Evolutionary conservation across 2,888 invertebrate genomes (phyloP), one percentile per base, ranked within the genome.

Genomic region (Temnothorax rugatulus): DNA sequence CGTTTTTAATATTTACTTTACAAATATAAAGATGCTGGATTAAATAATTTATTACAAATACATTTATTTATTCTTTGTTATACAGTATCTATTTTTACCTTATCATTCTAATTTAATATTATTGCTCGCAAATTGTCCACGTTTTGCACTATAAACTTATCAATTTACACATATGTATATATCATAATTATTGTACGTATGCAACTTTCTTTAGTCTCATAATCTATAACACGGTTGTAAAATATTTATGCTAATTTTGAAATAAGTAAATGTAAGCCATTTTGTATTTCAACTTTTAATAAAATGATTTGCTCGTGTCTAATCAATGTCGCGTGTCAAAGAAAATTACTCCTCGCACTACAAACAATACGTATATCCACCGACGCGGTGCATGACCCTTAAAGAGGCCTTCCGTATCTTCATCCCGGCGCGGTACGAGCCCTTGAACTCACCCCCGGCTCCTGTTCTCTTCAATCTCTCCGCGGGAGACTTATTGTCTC

Each of bases 311-410:
- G 71, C 34, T 61, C 73, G 59, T 81, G 79, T 81, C 73, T 73
- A 79, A 73, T 79, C 83, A 83, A 61, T 64, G 25, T 66, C 38
- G 50, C 21, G 71, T 21, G 52, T 74, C 34, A 74, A 87, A 87
- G 77, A 81, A 68, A 57, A 74, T 50, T 64, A 15, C 41, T n/a
- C 57, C 38, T 52, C 54, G 54, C 66, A 74, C 25, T 38, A 81
- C 63, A 86, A 90, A 90, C 90, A 90, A 90, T 88, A 83, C 84
- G 84, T 84, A 74, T 73, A 76, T 61, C 81, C 18, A 75, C 64
- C 73, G 61, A 15, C 83, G 50, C 82, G 61, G 84, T 89, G 88
- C 84, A 89, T 84, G 90, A 82, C 87, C 85, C 90, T 90, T 82
- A 13, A 75, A 69, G 44, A 88, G 87, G 61, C 81, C 79, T 75